Evolutionary conservation across 2,797 vertebrate genomes (phyloP).

Genomic region (Pteropus rufus): DNA sequence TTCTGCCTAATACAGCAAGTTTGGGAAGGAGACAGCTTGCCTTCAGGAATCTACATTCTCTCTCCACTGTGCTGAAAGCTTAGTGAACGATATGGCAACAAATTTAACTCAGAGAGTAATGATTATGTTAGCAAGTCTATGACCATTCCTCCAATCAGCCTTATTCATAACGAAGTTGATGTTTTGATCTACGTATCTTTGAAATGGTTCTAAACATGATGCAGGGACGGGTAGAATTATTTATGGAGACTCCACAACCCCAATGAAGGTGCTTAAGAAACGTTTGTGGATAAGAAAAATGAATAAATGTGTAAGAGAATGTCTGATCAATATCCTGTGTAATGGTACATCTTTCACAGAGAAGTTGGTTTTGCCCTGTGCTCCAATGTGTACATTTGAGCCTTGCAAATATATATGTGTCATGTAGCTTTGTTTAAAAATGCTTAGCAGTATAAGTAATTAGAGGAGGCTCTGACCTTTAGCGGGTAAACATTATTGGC

Average conservation of each 20-base stretch:
- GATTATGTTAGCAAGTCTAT: neutral
- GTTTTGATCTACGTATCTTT: conserved; percentile 38
- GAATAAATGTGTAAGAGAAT: neutral
- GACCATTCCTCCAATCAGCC: neutral
- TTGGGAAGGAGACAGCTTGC: neutral
- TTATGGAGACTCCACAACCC: neutral
- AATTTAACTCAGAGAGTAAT: neutral
- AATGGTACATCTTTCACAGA: neutral
- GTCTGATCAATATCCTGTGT: neutral
- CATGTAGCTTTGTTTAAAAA: neutral
- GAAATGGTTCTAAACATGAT: conserved; percentile 10
- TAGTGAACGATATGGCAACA: neutral
- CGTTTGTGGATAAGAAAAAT: neutral
- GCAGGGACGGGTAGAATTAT: neutral
- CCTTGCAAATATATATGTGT: neutral
- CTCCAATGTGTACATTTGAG: neutral
- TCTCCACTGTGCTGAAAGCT: neutral
- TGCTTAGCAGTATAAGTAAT: neutral
- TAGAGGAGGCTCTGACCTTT: neutral
- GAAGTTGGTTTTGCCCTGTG: neutral
- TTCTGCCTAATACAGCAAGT: neutral
- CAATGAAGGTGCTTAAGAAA: conserved; percentile 1
- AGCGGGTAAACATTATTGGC: neutral
- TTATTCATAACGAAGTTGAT: neutral
- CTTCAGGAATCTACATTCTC: neutral